phyloP scores from a whole-genome alignment of 1,140 invertebrate species.

The Ceratina calcarata region DNA sequence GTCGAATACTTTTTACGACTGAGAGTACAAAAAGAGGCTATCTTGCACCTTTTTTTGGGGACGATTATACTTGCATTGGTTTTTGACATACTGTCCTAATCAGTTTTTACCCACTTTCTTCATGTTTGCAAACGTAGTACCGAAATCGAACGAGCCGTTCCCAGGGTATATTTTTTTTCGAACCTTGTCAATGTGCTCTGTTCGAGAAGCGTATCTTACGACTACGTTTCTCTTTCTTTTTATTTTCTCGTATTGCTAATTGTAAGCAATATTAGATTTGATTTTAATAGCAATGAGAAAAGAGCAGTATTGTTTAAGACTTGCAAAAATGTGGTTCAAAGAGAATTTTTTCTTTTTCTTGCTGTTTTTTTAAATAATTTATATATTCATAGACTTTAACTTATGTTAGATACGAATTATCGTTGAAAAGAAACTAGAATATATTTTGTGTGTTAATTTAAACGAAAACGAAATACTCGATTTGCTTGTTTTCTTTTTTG shows the following conservation, averaged over 20 bases:
- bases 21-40: constrained; percentile 32
- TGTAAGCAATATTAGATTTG: constrained; percentile 18
- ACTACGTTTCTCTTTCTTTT: neutral
- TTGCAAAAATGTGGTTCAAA: neutral
- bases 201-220: neutral
- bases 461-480: neutral
- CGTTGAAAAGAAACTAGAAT: neutral
- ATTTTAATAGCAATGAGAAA: neutral
- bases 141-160: neutral
- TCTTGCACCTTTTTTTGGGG: neutral
- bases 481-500: constrained; percentile 8
- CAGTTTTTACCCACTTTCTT: neutral
- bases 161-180: neutral
- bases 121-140: neutral
- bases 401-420: neutral
- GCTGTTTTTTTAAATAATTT: neutral
- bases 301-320: constrained; percentile 28
- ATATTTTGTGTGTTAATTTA: neutral
- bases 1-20: constrained; percentile 13
- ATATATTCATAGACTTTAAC: neutral
- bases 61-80: constrained; percentile 21
- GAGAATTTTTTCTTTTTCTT: neutral
- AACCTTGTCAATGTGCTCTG: neutral
- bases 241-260: neutral
- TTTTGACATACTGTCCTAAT: neutral